phyloP scores from a whole-genome alignment of 1,140 invertebrate genomes.

The Drosophila athabasca region DNA sequence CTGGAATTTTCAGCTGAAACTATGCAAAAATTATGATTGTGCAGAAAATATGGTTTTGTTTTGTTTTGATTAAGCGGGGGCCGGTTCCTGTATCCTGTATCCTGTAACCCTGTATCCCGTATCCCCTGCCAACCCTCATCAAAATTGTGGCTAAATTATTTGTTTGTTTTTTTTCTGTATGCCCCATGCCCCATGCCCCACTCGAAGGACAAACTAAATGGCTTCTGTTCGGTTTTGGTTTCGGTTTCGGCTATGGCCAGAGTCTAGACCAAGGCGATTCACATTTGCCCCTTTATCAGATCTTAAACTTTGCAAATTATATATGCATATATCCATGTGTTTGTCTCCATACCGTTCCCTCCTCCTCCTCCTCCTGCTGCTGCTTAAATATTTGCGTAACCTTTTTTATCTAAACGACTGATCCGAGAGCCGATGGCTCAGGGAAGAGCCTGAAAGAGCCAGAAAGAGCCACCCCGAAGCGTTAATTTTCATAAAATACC shows the following conservation, averaged over 20 bases:
- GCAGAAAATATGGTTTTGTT: conserved; percentile 72
- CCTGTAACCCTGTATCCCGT: too few species aligned
- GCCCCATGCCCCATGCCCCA: not conserved
- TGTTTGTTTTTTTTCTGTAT: conserved; percentile 37
- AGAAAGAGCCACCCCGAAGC: conserved; percentile 54
- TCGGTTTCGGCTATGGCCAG: conserved; percentile 3
- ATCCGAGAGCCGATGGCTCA: conserved; percentile 53
- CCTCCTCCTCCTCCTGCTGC: not conserved
- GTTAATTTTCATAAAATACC: conserved; percentile 82
- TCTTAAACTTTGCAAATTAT: conserved; percentile 71
- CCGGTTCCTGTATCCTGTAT: conserved; percentile 23
- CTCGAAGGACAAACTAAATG: conserved; percentile 37
- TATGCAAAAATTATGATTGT: conserved; percentile 63
- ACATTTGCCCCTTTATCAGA: conserved; percentile 49
- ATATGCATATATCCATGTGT: conserved; percentile 26
- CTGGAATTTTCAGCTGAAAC: conserved; percentile 30
- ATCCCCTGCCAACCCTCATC: conserved; percentile 56
- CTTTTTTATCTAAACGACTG: conserved; percentile 80
- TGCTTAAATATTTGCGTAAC: conserved; percentile 72
- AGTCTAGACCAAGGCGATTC: conserved; percentile 51
- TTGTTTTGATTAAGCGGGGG: conserved; percentile 64
- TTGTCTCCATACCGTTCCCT: too few species aligned
- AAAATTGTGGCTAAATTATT: conserved; percentile 51
- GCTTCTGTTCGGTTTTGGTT: conserved; percentile 26
- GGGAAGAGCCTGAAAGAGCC: conserved; percentile 3